Percentiles rank a stretch among this genome's conserved stretches.
These are phyloP conservation scores for Synanthedon vespiformis DNA, from an alignment of 2,888 invertebrate genomes.

Conservation along the genomic window DNA sequence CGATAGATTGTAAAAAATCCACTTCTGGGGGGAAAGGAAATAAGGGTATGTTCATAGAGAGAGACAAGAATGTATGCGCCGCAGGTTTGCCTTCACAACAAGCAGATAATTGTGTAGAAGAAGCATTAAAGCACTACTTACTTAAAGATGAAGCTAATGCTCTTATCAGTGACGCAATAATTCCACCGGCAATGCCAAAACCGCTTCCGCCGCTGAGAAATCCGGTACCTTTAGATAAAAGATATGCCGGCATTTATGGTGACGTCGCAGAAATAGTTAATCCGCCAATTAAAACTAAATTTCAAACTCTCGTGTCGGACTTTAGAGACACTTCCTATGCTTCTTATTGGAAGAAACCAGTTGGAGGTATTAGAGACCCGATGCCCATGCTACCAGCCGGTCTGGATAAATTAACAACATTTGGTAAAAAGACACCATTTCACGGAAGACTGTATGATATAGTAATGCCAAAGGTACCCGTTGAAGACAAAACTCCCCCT, in stretches of 20 bases:
- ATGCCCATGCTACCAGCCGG: conserved; percentile 51
- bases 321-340: conserved; percentile 41
- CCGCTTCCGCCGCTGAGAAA: conserved; percentile 35
- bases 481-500: conserved; percentile 33
- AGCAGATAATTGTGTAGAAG: conserved; percentile 25
- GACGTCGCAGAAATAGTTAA: conserved; percentile 30
- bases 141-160: conserved; percentile 50
- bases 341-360: conserved; percentile 46
- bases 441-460: conserved; percentile 44
- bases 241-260: conserved; percentile 31
- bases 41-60: conserved; percentile 41
- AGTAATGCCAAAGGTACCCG: conserved; percentile 43
- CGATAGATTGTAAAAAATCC: conserved; percentile 33
- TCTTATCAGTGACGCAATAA: conserved; percentile 40
- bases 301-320: conserved; percentile 39
- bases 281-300: conserved; percentile 43
- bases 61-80: conserved; percentile 41
- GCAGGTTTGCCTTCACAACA: conserved; percentile 48
- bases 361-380: conserved; percentile 35
- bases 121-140: conserved; percentile 38
- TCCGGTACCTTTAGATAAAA: conserved; percentile 32
- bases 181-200: conserved; percentile 30
- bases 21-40: conserved; percentile 56
- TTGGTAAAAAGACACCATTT: conserved; percentile 33
- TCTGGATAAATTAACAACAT: conserved; percentile 38